Conservation (phyloP, 2,797 vertebrate genomes). For the Distichodus sexfasciatus region DNA sequence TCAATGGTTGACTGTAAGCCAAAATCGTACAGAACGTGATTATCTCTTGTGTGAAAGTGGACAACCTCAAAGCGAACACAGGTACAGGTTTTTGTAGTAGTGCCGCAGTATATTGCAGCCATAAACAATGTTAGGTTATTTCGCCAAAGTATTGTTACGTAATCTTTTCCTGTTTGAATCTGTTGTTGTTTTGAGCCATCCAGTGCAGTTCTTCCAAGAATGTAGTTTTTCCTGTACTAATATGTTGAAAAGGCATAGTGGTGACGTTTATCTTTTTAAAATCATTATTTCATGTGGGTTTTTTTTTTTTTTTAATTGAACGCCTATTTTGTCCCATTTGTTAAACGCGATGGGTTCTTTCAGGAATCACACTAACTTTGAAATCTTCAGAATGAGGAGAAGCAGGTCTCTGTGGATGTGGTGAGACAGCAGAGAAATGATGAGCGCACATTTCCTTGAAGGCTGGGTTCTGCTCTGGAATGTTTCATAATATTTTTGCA, state of each 20-base stretch:
- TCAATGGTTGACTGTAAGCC: slow-evolving; percentile 98
- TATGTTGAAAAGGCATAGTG: too few relatives aligned
- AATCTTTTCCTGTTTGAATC: too few relatives aligned
- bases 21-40: slow-evolving; percentile 96
- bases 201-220: too few relatives aligned
- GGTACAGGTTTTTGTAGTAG: slow-evolving; percentile 61
- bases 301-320: background rate
- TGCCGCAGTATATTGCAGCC: too few relatives aligned
- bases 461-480: background rate
- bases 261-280: background rate
- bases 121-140: too few relatives aligned
- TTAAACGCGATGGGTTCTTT: too few relatives aligned
- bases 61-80: slow-evolving; percentile 95
- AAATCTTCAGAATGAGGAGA: slow-evolving; percentile 99
- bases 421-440: slow-evolving; percentile 99
- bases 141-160: too few relatives aligned
- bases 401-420: slow-evolving; percentile 97
- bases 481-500: slow-evolving; percentile 51
- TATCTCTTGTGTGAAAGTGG: slow-evolving; percentile 97
- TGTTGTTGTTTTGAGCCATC: too few relatives aligned
- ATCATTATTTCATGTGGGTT: background rate
- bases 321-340: too few relatives aligned
- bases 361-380: slow-evolving; percentile 99
- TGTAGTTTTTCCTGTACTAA: too few relatives aligned
- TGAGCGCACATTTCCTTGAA: slow-evolving; percentile 10